Evolutionary conservation across 2,113 vertebrate species (phyloP).

Genomic region (Tupaia tana): DNA sequence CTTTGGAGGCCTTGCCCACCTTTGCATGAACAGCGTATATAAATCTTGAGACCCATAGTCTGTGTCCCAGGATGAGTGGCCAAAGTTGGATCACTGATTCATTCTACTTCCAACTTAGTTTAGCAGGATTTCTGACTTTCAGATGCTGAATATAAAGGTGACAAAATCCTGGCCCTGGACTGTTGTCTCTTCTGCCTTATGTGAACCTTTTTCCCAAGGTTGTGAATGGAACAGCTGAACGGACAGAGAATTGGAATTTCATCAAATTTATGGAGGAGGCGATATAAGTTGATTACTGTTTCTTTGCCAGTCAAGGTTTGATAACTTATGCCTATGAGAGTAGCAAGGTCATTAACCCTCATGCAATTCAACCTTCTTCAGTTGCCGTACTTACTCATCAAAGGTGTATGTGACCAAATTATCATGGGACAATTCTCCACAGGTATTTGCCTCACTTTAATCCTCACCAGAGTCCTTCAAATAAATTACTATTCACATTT

Average conservation of each 20-base stretch:
- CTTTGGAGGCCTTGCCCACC: background rate
- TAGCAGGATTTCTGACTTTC: background rate
- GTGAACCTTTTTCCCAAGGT: background rate
- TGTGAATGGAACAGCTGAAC: background rate
- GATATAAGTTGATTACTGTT: background rate
- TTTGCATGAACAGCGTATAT: background rate
- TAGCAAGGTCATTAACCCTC: background rate
- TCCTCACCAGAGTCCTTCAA: background rate
- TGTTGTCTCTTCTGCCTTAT: background rate
- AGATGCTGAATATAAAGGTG: background rate
- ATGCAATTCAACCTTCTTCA: background rate
- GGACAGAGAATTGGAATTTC: background rate
- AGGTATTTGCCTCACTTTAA: background rate
- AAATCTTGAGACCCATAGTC: background rate
- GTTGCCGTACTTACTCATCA: background rate
- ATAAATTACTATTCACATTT: background rate
- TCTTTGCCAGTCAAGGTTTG: background rate
- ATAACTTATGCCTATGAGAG: background rate
- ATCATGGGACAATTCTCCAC: background rate
- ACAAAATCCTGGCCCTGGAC: conserved; percentile 12
- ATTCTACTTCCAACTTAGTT: background rate
- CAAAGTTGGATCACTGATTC: background rate
- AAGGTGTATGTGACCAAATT: background rate
- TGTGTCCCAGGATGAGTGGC: background rate
- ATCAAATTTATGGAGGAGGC: background rate